phyloP scores from a whole-genome alignment of 2,113 vertebrate species.

The Trochalopteron elliotii region DNA sequence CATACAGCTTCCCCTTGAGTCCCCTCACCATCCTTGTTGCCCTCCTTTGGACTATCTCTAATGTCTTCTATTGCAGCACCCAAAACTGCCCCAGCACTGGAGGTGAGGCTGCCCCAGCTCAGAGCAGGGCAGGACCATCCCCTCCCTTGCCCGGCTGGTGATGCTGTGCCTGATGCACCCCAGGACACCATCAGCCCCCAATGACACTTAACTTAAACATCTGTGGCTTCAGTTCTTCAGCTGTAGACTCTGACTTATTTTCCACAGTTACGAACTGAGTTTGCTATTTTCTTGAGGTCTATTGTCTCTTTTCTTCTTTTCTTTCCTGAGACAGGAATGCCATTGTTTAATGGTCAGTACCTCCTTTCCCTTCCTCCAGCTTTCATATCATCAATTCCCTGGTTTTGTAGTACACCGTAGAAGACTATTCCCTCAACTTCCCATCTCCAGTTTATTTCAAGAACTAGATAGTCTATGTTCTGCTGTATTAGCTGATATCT shows the following conservation, averaged over 20 bases:
- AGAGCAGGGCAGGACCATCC: background rate
- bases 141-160: fast-evolving
- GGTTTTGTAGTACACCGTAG: background rate
- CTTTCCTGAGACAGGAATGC: background rate
- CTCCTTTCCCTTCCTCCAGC: background rate
- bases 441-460: background rate
- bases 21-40: fast-evolving
- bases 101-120: fast-evolving
- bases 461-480: background rate
- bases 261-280: background rate
- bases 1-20: fast-evolving
- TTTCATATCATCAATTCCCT: background rate
- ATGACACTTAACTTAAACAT: background rate
- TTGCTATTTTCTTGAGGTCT: background rate
- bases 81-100: fast-evolving
- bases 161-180: background rate
- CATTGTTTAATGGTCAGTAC: background rate
- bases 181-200: background rate
- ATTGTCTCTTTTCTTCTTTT: background rate
- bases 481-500: background rate
- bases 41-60: background rate
- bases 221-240: background rate
- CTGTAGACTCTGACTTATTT: background rate
- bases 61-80: background rate
- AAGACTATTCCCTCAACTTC: background rate